Evolutionary conservation across 2,113 vertebrate genomes (phyloP).

Genomic region (Ameiurus melas): DNA sequence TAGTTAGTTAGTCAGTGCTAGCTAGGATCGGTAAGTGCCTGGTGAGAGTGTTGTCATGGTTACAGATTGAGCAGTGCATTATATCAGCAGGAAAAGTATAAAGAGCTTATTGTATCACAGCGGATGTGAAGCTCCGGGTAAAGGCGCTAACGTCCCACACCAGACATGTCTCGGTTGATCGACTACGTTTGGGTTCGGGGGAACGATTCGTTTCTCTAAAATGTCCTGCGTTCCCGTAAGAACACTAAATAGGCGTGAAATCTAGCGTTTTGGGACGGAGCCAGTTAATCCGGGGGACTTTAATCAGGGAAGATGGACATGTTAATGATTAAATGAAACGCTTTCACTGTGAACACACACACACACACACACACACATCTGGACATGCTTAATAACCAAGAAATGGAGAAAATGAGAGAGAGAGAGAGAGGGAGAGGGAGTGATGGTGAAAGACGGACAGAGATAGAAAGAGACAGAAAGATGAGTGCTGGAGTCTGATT

Average conservation of each 20-base stretch:
- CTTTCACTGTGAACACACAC: neutral
- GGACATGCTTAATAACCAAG: neutral
- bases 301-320: conserved; percentile 23
- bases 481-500: neutral
- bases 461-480: neutral
- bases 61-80: neutral
- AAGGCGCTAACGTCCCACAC: neutral
- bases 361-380: conserved; percentile 29
- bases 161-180: neutral
- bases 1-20: no score
- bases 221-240: neutral
- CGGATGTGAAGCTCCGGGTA: neutral
- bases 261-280: neutral
- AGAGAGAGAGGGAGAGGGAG: neutral
- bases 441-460: neutral
- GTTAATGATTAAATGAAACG: conserved; percentile 22
- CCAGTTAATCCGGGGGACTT: neutral
- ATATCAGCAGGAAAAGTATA: neutral
- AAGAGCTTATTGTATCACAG: neutral
- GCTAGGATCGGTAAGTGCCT: neutral
- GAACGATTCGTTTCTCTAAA: neutral
- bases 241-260: neutral
- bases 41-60: neutral
- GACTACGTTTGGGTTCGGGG: neutral
- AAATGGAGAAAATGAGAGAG: neutral